These are phyloP conservation scores for Lanistes nyassanus DNA, from an alignment of 1,140 invertebrate genomes.

Conservation along the genomic window DNA sequence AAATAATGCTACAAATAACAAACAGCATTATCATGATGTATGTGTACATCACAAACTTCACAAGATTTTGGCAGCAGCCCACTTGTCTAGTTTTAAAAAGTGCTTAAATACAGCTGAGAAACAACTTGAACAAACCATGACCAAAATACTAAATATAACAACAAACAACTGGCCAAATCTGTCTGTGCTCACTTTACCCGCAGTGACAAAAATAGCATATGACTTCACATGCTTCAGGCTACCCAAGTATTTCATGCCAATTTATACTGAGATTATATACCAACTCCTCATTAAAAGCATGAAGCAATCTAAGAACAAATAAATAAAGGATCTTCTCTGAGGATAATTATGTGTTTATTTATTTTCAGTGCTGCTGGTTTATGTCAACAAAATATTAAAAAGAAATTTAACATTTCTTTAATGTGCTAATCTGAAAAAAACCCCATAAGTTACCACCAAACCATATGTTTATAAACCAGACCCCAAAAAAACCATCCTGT, in stretches of 20 bases:
- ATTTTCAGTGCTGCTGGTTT: too few relatives aligned
- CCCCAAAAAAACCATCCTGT: too few relatives aligned
- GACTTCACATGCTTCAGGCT: too few relatives aligned
- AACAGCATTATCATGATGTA: neutral
- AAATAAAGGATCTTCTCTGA: neutral
- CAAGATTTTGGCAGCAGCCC: neutral
- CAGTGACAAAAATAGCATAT: neutral
- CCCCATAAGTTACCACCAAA: too few relatives aligned
- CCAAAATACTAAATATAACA: neutral
- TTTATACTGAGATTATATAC: neutral
- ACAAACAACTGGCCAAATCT: neutral
- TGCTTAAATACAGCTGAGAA: neutral
- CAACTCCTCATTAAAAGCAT: neutral
- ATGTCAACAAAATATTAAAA: too few relatives aligned
- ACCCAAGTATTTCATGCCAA: too few relatives aligned
- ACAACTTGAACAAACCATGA: conserved; percentile 8
- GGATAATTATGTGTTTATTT: neutral
- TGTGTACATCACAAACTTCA: neutral
- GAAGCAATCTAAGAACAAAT: neutral
- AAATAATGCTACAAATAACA: conserved; percentile 10
- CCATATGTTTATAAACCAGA: too few relatives aligned
- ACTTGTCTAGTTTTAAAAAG: neutral
- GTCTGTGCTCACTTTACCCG: neutral
- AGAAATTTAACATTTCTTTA: too few relatives aligned
- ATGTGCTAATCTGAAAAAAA: too few relatives aligned